Evolutionary conservation across 53 echinoderm and acorn worm species (phyloP), one percentile per base, ranked within the genome.

Genomic region (Patiria pectinifera): DNA sequence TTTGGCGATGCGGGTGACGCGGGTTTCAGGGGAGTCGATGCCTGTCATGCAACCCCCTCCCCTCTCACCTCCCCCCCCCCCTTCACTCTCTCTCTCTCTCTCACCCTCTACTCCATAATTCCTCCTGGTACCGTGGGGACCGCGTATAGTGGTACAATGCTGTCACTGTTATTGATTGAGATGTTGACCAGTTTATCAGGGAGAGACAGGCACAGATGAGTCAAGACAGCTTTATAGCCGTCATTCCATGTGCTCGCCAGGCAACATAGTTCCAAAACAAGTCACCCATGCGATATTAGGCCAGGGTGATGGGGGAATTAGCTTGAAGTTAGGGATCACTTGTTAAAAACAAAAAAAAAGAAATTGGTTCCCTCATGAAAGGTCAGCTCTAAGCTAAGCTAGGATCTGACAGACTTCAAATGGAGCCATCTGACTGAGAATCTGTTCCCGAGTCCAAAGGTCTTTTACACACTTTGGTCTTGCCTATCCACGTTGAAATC

Each of bases 101-200:
- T 48, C 72, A 21, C 76, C 15, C 49, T 74, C 46, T 44, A 13
- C 80, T 46, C 82, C 35, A 44, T 79, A 79, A 79, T 79, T 84
- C 14, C 66, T 63, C 45, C 82, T 19, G 5, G 19, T 59, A 18
- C 47, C 82, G 2, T 45, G 24, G 80, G 80, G 45, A 47, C 11
- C 12, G 80, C 45, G 80, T 79, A 79, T 44, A 53, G 53, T 79
- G 84, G 84, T 62, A 84, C 69, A 84, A 66, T 63, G 62, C 84
- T 62, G 84, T 84, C 62, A 25, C 84, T 84, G 84, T 84, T 83
- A 84, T 35, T 84, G 84, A 84, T 84, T 84, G 84, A 84, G 84
- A 84, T 84, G 84, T 84, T 63, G 84, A 59, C 47, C 19, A 24
- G 62, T 35, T 66, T 84, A 63, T 84, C 84, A 35, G 48, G 82